Evolutionary conservation across 2,113 vertebrate species (phyloP), one percentile per base, ranked within the genome.

Genomic region (Oenanthe melanoleuca): DNA sequence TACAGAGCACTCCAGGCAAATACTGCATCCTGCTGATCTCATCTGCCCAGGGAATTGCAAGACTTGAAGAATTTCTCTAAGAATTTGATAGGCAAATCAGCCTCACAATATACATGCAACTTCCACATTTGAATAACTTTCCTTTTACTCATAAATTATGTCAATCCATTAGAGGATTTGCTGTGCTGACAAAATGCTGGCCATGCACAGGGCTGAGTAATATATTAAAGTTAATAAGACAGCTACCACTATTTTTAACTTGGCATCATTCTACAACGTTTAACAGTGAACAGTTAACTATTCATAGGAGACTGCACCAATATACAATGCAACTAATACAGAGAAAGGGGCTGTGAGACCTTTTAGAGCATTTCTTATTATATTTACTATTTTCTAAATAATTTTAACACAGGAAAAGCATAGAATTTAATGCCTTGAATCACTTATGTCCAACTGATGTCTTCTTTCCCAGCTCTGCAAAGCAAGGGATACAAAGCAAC

Each of bases 171-270:
- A 93, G 88, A 94, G 77, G 93, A 95, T 91, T 88, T 81, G 74
- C 82, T 93, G 80, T 49, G 71, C 95, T 94, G 93, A 96, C 96
- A 95, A 89, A 96, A 89, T 13, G 34, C 87, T 96, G 94, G 94
- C 92, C 57, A 50, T 50, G 66, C 19, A 66, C 17, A 65, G 2
- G 19, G 61, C 71, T 91, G 34, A 84, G 89, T 59, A 94, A 96
- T 95, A 89, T 56, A 93, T 95, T 93, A 53, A 94, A 86, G 85
- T 90, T 96, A 97, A 97, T 93, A 92, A 96, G 94, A 53, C 74
- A 78, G 78, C 85, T 67, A 74, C 38, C 34, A 77, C 92, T 97
- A 93, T 96, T 97, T 96, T 95, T 97, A 95, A 90, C 83, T 67
- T 80, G 53, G 64, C 77, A 87, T 40, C 75, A 10, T 47, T 75